Base-by-base conservation (phyloP, 2,888 invertebrate species). In the Trissoscelio sp. region DNA sequence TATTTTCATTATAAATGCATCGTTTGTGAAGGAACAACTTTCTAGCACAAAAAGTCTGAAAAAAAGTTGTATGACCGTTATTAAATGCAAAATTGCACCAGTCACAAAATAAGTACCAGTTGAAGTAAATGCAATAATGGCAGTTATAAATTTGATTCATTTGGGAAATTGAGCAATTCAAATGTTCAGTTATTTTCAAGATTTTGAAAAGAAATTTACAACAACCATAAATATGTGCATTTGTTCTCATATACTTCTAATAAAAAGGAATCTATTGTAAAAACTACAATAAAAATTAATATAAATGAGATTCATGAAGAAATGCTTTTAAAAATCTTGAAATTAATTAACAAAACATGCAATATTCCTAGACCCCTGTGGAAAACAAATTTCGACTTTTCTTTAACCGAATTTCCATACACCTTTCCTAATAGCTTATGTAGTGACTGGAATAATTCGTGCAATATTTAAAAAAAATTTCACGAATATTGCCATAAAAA, bases 1-100 rank as follows among this genome's bases (percentile, higher is more conserved):
- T 58, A 37, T 44, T 44, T 60, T 12, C 12, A 14, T 39, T 55
- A n/a, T 69, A 69, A 69, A 69, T 57, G 69, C 69, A 69, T 69
- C 57, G 51, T 24, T 66, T 67, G 24, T 18, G 31, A 34, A 72
- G 53, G 60, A 73, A 62, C 62, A 53, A 64, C 44, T 46, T 64
- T 64, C 55, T 55, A 57, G 42, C 44, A 57, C 34, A 57, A 46
- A 51, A 60, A 6, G 0, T 4, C 12, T 46, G 11, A 39, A 72
- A 72, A 55, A 55, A 58, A 31, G 42, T 67, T 28, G 42, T 22
- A 9, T 20, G 28, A 44, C 7, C n/a, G n/a, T n/a, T n/a, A 24
- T 22, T 64, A 64, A 55, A 64, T 73, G 62, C 51, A 72, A 22
- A 2, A 51, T 28, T n/a, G 18, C 22, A 44, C 28, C 28, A 53